These are phyloP conservation scores for Drosophila suzukii DNA, from an alignment of 1,140 invertebrate species.

Conservation along the genomic window DNA sequence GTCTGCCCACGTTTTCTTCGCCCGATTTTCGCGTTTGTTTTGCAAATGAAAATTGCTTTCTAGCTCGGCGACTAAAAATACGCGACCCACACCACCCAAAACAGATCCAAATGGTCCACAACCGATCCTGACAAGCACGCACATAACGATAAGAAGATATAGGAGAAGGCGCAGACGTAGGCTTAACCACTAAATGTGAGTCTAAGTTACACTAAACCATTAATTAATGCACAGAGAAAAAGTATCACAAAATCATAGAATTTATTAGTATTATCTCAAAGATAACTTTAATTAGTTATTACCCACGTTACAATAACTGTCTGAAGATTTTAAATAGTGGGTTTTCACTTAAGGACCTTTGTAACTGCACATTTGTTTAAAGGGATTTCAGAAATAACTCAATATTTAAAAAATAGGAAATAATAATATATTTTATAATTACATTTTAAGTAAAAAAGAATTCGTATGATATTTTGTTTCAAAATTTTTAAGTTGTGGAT, in stretches of 20 bases:
- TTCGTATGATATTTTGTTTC: too few relatives aligned
- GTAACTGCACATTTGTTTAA: too few relatives aligned
- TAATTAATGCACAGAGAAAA: conserved; percentile 20
- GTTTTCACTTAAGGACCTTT: too few relatives aligned
- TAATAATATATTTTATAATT: too few relatives aligned
- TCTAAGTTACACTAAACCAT: conserved; percentile 32
- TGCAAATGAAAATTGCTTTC: conserved; percentile 49
- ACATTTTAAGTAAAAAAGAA: too few relatives aligned
- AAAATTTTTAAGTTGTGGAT: too few relatives aligned
- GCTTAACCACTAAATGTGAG: conserved; percentile 25
- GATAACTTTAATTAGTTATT: background rate
- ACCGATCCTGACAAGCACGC: conserved; percentile 35
- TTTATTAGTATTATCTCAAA: background rate
- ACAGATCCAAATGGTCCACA: conserved; percentile 47
- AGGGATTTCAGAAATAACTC: too few relatives aligned
- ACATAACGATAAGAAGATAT: conserved; percentile 4
- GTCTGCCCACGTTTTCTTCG: conserved; percentile 70
- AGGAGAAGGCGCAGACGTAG: conserved; percentile 16
- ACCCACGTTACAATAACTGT: too few relatives aligned
- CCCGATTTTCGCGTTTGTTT: conserved; percentile 61
- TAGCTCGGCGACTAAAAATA: conserved; percentile 71
- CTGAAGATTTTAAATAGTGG: too few relatives aligned
- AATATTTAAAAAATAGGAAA: too few relatives aligned
- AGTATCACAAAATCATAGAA: conserved; percentile 25
- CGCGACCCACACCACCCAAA: conserved; percentile 30